Evolutionary conservation across 1,140 invertebrate genomes (phyloP).

Genomic region (Calosoma granatense): DNA sequence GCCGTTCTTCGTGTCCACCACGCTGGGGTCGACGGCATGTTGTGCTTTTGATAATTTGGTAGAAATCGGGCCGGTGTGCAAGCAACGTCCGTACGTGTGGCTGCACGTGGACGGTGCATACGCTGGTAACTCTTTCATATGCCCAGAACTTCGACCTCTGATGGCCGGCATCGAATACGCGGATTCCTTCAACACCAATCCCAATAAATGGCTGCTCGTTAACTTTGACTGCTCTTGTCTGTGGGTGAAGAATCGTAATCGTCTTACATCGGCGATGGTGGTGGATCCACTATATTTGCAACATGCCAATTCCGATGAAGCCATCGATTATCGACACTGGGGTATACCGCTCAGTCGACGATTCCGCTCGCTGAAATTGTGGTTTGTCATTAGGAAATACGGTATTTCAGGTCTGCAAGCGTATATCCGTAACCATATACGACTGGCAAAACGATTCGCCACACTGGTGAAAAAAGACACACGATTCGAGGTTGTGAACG

Average conservation of each 20-base stretch:
- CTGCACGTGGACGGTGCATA: constrained; percentile 73
- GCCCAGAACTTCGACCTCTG: constrained; percentile 66
- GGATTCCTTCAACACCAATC: constrained; percentile 86
- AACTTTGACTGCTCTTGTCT: constrained; percentile 86
- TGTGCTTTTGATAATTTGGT: constrained; percentile 74
- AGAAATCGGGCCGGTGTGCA: constrained; percentile 72
- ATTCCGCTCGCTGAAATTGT: constrained; percentile 79
- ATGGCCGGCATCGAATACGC: constrained; percentile 73
- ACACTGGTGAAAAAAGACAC: constrained; percentile 59
- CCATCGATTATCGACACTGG: constrained; percentile 84
- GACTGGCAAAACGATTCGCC: constrained; percentile 79
- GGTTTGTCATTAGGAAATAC: constrained; percentile 79
- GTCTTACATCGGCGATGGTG: constrained; percentile 84
- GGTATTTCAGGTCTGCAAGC: constrained; percentile 70
- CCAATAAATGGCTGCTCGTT: constrained; percentile 85
- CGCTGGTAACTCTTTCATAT: constrained; percentile 74
- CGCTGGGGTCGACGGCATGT: constrained; percentile 70
- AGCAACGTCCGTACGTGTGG: constrained; percentile 53
- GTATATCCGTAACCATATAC: constrained; percentile 80
- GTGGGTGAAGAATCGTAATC: constrained; percentile 81
- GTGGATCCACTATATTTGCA: constrained; percentile 90
- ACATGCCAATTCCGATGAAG: constrained; percentile 58
- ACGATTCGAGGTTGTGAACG: constrained; percentile 74
- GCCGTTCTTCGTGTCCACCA: constrained; percentile 78
- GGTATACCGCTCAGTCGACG: constrained; percentile 79